Percentiles rank a stretch among this genome's conserved stretches.
Evolutionary conservation across 2,113 vertebrate genomes (phyloP).

Genomic region (Oreochromis spilurus): DNA sequence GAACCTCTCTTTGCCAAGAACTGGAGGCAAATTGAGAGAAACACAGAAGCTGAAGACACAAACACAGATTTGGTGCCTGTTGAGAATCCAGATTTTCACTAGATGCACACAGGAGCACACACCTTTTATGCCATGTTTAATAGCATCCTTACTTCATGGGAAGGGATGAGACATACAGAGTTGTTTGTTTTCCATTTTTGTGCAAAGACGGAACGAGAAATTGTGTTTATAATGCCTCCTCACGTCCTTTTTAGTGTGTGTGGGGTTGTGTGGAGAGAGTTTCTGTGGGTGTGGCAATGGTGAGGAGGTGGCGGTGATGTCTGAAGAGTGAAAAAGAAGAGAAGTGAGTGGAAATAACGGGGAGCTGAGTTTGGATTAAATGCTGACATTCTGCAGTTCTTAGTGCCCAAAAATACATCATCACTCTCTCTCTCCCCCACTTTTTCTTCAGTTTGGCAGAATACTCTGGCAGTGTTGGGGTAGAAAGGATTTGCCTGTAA

Average conservation of each 20-base stretch:
- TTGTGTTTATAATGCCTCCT: neutral
- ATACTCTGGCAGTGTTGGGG: constrained; percentile 48
- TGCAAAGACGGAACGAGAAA: neutral
- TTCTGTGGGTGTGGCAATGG: neutral
- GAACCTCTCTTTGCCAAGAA: constrained; percentile 39
- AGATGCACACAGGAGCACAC: neutral
- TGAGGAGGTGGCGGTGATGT: neutral
- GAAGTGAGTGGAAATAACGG: constrained; percentile 20
- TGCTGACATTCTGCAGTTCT: constrained; percentile 59
- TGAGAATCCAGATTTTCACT: neutral
- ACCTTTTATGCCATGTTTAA: neutral
- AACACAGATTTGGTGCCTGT: constrained; percentile 41
- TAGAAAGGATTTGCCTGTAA: constrained; percentile 71
- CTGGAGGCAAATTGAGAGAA: constrained; percentile 36
- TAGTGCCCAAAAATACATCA: constrained; percentile 34
- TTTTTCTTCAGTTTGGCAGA: constrained; percentile 27
- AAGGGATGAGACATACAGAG: neutral
- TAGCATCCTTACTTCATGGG: neutral
- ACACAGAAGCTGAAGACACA: constrained; percentile 31
- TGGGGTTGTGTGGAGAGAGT: fast-evolving
- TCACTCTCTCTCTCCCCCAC: neutral
- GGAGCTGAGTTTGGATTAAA: constrained; percentile 63
- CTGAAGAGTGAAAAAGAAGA: neutral
- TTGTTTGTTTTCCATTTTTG: neutral
- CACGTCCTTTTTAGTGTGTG: neutral